Evolutionary conservation across 2,797 vertebrate species (phyloP), one percentile per base, ranked within the genome.

Genomic region (Hyperoplus immaculatus): DNA sequence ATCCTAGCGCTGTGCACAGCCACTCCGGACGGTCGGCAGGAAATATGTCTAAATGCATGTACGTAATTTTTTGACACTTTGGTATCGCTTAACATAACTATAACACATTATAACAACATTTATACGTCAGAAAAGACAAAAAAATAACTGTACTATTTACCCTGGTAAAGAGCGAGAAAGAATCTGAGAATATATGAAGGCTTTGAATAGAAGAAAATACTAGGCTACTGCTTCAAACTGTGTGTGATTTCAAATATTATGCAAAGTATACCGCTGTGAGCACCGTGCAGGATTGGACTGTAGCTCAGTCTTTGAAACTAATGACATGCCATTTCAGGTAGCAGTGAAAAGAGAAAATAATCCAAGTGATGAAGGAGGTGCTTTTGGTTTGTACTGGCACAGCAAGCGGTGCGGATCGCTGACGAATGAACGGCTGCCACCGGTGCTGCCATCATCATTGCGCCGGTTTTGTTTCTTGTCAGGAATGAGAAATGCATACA

Each of bases 341-440:
- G 80, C 47, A 41, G 69, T 73, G 71, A 78, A 80, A 66, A 50
- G 10, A 46, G 72, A 76, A 87, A 85, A 88, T 85, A 75, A 78
- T 72, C 70, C 74, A 78, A 54, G 78, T 86, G 83, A 85, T 69
- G 81, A 89, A 87, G 72, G 78, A 92, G 86, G 85, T 88, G 57
- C 82, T 85, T 83, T 75, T 50, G 73, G 80, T 78, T 73, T 60
- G 54, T 53, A 68, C 64, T 70, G 80, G 63, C 70, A 61, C 62
- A 53, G 57, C 42, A 29, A 63, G 50, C 13, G 62, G 71, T 36
- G 29, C 62, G 53, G 72, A 70, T 69, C 69, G 75, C 74, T 91
- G 92, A 92, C 57, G 56, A 85, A 91, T 88, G 85, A 73, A 55
- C 2, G 13, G 54, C 16, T 53, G 61, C 36, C 15, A 41, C 50